A percentile compares a stretch with the other conserved stretches of the same genome.
phyloP scores from a whole-genome alignment of 1,140 invertebrate species.

The Pseudomyrmex pallidus region DNA sequence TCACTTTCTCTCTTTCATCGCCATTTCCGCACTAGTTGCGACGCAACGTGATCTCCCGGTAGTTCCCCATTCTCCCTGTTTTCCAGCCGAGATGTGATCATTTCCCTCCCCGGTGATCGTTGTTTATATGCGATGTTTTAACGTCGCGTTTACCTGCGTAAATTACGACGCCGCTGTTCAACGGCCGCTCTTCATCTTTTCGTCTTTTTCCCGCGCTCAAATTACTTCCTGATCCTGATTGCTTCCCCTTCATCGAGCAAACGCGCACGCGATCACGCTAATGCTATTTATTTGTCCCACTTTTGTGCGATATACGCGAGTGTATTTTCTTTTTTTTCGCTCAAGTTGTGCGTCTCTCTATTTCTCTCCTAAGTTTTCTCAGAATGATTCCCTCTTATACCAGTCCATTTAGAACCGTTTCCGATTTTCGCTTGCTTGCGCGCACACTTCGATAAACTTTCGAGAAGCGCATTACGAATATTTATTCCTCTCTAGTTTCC shows the following conservation, averaged over 20 bases:
- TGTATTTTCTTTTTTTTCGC: background rate
- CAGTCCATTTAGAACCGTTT: constrained; percentile 11
- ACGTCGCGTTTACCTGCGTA: constrained; percentile 17
- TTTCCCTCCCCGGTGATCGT: background rate
- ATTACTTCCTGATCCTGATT: constrained; percentile 37
- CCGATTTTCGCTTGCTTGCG: constrained; percentile 30
- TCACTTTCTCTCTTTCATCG: constrained; percentile 7
- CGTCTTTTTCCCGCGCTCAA: background rate
- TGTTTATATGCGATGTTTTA: constrained; percentile 24
- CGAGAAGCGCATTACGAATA: constrained; percentile 42
- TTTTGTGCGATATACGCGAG: constrained; percentile 14
- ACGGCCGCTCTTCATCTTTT: background rate
- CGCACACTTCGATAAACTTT: constrained; percentile 32
- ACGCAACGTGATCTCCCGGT: background rate
- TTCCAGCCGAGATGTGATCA: background rate
- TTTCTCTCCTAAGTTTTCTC: background rate
- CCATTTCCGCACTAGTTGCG: background rate
- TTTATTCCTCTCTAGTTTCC: constrained; percentile 53
- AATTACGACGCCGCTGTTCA: constrained; percentile 3
- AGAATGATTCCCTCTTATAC: constrained; percentile 16
- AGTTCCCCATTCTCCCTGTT: background rate
- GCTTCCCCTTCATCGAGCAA: constrained; percentile 14
- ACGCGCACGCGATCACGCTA: constrained; percentile 40
- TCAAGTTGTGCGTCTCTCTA: background rate
- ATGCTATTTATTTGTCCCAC: constrained; percentile 52